phyloP scores from a whole-genome alignment of 1,140 invertebrate species.

The Tachypleus tridentatus region DNA sequence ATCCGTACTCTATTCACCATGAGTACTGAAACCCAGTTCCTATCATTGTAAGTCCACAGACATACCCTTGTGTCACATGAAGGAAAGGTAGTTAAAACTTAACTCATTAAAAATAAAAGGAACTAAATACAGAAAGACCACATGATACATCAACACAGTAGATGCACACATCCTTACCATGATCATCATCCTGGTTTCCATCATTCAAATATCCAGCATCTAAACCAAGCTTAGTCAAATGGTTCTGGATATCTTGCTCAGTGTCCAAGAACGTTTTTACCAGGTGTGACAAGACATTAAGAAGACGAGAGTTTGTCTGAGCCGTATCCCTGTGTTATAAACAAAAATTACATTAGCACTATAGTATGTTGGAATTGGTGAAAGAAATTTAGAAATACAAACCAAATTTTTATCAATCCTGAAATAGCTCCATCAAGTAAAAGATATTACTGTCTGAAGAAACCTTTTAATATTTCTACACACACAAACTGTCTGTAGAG shows the following conservation, averaged over 20 bases:
- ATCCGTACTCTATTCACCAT: too few species aligned
- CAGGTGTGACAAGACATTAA: constrained; percentile 23
- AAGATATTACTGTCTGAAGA: not conserved
- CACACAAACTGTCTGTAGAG: not conserved
- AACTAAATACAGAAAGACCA: not conserved
- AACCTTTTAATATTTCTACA: not conserved
- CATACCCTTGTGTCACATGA: not conserved
- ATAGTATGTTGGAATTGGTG: not conserved
- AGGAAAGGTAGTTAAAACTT: not conserved
- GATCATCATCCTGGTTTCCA: constrained; percentile 7
- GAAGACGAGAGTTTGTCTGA: constrained; percentile 19
- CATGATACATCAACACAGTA: not conserved
- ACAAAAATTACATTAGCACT: not conserved
- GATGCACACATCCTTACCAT: constrained; percentile 5
- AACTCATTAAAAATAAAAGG: not conserved
- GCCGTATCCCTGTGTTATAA: constrained; percentile 10
- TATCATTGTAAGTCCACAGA: not conserved
- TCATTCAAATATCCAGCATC: constrained; percentile 9
- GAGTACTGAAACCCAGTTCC: not conserved
- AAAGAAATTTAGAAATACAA: not conserved
- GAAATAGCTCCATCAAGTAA: not conserved
- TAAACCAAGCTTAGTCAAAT: constrained; percentile 17
- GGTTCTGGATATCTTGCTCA: constrained; percentile 22
- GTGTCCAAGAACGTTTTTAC: constrained; percentile 25
- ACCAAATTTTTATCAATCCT: not conserved